Evolutionary conservation across 1,140 invertebrate species (phyloP).

Genomic region (Acromyrmex echinatior): DNA sequence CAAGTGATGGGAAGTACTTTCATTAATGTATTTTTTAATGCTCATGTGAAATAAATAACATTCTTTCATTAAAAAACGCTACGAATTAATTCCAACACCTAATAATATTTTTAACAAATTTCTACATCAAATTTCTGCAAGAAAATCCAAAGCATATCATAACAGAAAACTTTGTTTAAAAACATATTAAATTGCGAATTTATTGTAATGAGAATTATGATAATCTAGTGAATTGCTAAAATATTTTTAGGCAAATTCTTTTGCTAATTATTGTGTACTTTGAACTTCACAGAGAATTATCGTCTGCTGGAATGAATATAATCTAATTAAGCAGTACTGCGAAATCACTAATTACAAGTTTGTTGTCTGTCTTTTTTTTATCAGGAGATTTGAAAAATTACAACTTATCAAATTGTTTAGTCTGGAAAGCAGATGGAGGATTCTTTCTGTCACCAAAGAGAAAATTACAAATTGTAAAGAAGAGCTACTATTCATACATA

Average conservation of each 20-base stretch:
- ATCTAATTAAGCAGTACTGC: constrained; percentile 1
- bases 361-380: constrained; percentile 35
- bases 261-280: neutral
- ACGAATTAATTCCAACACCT: no score
- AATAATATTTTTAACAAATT: neutral
- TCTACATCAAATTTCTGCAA: neutral
- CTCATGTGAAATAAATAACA: no score
- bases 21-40: no score
- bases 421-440: constrained; percentile 27
- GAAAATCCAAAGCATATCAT: neutral
- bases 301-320: neutral
- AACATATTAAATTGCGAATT: neutral
- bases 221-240: neutral
- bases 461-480: neutral
- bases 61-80: no score
- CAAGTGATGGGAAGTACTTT: no score
- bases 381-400: constrained; percentile 23
- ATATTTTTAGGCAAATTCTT: constrained; percentile 2
- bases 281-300: neutral
- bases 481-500: neutral
- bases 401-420: constrained; percentile 45
- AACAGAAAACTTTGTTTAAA: neutral
- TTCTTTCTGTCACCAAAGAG: neutral
- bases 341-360: neutral
- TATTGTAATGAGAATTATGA: neutral